Base-by-base conservation (phyloP, 2,797 vertebrate genomes). In the Jordanella pulchra region DNA sequence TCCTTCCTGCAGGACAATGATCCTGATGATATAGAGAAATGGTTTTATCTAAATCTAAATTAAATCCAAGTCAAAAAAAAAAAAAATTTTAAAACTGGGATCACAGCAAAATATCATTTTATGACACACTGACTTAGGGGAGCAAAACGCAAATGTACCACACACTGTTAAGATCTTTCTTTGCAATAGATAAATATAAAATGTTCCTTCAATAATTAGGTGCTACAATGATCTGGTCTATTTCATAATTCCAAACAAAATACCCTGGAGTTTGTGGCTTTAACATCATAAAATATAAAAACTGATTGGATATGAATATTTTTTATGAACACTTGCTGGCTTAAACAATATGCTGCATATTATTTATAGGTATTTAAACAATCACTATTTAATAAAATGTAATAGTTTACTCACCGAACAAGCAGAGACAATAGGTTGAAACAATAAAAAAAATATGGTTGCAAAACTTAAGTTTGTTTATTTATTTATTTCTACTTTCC, bases 371-470 rank as follows among this genome's bases (percentile, higher is more conserved):
- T 53, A 21, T 28, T 42, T 64, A 7, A 54, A 54, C 4, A 53
- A 23, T 44, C 30, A 32, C 25, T 45, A n/a, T 23, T 73, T 70
- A n/a, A n/a, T 25, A 14, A 68, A 72, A 12, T 63, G n/a, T 56
- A 69, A 66, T 42, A 58, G 9, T 7, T 14, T 77, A 1, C 11
- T 12, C 32, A 39, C 3, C 39, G 44, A 60, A 32, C 60, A 23
- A 60, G 25, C 5, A 42, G 51, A 39, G n/a, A n/a, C n/a, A n/a
- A n/a, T n/a, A 56, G 10, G 5, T 3, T 18, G 50, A 56, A 56
- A 63, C 42, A 56, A 15, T 28, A 63, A 63, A 2, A n/a, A 25
- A 9, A 44, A 15, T 7, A 63, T 15, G n/a, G 39, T 63, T 44
- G 60, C 14, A 0, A 63, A 14, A 63, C 42, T n/a, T 35, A 63